Evolutionary conservation across 2,113 vertebrate genomes (phyloP), one percentile per base, ranked within the genome.

Genomic region (Varanus komodoensis): DNA sequence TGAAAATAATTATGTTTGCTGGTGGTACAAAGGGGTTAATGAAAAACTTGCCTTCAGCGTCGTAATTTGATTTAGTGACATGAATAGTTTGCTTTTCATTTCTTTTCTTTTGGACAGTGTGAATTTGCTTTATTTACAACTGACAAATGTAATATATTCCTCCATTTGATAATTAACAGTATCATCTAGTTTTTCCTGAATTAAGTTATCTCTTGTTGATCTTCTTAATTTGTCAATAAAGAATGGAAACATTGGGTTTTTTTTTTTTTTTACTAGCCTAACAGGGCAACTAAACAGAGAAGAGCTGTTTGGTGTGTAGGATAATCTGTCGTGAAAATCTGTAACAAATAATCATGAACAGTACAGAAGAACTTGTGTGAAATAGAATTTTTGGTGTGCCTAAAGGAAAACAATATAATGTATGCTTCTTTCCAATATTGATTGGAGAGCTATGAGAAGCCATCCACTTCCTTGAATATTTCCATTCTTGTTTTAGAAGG

Each of bases 101-200:
- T 17, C 87, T 95, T 94, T 93, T 95, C 92, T 95, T 95, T 96
- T 90, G 82, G 94, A 93, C 64, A 92, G 77, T 91, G 92, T 93
- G 94, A 93, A 89, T 92, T 93, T 91, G 92, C 92, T 93, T 87
- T 6, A 15, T n/a, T 84, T 75, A 93, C 94, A 92, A 94, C 94
- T 96, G 95, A 88, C 93, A 96, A 92, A 93, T 93, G 94, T 95
- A 68, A n/a, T 94, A 83, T 87, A 92, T 95, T 95, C 91, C 90
- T 83, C 91, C 85, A 93, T 93, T 89, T 78, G 88, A 94, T 92
- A 87, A 91, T 88, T 86, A 64, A 1, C 69, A 84, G 64, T 15
- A 0, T 61, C 0, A 92, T 93, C 79, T 93, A 0, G 0, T 92
- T 86, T 87, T 93, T 87, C 91, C 84, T 93, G 93, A 86, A 84